These are phyloP conservation scores for Hypothenemus hampei DNA, from an alignment of 1,140 invertebrate species.

Conservation along the genomic window DNA sequence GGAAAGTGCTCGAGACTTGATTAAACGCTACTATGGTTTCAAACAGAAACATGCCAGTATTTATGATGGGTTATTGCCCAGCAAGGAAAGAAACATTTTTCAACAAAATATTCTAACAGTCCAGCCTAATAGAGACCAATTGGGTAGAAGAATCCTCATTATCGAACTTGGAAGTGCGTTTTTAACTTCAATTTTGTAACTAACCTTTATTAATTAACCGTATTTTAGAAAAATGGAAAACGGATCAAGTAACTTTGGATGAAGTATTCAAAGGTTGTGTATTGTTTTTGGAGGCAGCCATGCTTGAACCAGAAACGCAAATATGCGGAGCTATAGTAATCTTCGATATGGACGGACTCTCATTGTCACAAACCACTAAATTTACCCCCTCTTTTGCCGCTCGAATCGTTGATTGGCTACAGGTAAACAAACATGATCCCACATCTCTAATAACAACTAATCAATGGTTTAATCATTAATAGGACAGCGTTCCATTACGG, in stretches of 20 bases:
- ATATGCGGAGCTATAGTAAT: conserved; percentile 71
- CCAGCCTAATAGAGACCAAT: conserved; percentile 68
- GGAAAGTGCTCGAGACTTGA: conserved; percentile 67
- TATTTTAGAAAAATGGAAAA: conserved; percentile 72
- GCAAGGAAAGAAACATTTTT: conserved; percentile 69
- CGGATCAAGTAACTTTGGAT: conserved; percentile 69
- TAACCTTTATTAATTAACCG: not conserved
- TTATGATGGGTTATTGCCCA: conserved; percentile 65
- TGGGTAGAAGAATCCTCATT: conserved; percentile 65
- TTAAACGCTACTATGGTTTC: conserved; percentile 73
- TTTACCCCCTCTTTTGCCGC: conserved; percentile 78
- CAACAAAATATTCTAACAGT: conserved; percentile 72
- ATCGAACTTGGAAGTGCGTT: conserved; percentile 70
- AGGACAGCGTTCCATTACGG: conserved; percentile 75
- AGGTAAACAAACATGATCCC: conserved; percentile 46
- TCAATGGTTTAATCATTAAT: conserved; percentile 25
- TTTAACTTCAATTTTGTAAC: not conserved
- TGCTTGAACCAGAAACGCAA: conserved; percentile 72
- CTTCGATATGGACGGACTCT: conserved; percentile 79
- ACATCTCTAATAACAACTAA: too few species aligned
- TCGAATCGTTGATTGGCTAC: conserved; percentile 74
- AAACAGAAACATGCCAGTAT: conserved; percentile 70
- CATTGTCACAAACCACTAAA: conserved; percentile 73
- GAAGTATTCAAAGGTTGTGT: conserved; percentile 80
- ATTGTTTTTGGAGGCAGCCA: conserved; percentile 71